Base-by-base conservation (phyloP, 2,888 invertebrate species). In the Hydraecia micacea region DNA sequence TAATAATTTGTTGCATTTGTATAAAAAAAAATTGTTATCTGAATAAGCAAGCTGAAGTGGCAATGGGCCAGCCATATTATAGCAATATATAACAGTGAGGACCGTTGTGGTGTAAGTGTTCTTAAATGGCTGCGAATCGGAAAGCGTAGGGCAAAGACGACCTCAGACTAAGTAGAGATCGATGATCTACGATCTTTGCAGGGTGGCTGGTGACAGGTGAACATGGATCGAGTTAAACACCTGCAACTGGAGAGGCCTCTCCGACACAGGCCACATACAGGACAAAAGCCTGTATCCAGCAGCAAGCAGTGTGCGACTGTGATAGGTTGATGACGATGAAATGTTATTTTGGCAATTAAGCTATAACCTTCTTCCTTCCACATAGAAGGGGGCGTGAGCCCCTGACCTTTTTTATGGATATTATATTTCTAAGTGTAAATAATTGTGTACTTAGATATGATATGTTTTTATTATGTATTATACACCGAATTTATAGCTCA, bases 401-500 rank as follows among this genome's bases (percentile, higher is more conserved):
- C 3, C 4, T 18, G 52, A 62, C 18, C 11, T 46, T 28, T 55
- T 66, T 36, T 58, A 58, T 60, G n/a, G 32, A 49, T 39, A 7
- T 77, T 6, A 39, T 39, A 39, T 36, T 36, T 55, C 0, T 25
- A 49, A 25, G 13, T 21, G 11, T 65, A 15, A 66, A 42, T 0
- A 71, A 67, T 68, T 28, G 5, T 28, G 28, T 21, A 28, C 8
- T 58, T 21, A 60, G 0, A 42, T n/a, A 78, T 28, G 1, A 28
- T 42, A 6, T n/a, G 62, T 68, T 52, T 52, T 25, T 67, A 49
- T 58, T 42, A 58, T 18, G 25, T 58, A n/a, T 62, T 58, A n/a
- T 21, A 32, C 5, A 21, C 63, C n/a, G 49, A 68, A 49, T n/a
- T 58, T 55, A 73, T 76, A 52, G 39, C 8, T 63, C 32, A 68